Evolutionary conservation across 2,888 invertebrate genomes (phyloP).

Genomic region (Furcula furcula): DNA sequence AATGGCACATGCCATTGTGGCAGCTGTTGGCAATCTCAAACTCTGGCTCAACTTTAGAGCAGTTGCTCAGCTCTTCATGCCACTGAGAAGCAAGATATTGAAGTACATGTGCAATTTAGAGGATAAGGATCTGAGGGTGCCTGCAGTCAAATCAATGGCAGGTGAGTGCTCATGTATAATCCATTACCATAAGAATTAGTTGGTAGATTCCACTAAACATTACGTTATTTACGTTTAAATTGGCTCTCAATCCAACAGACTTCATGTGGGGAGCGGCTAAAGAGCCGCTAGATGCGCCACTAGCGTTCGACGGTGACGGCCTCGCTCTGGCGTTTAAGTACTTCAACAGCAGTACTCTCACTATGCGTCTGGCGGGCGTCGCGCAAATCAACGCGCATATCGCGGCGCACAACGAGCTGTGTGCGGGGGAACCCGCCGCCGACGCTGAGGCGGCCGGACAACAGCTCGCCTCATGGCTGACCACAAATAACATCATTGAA

Average conservation of each 20-base stretch:
- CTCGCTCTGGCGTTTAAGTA: slow-evolving; percentile 97
- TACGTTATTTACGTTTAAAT: neutral
- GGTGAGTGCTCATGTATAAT: too few relatives aligned
- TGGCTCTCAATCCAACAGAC: slow-evolving; percentile 78
- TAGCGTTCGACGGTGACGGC: slow-evolving; percentile 94
- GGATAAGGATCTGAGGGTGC: slow-evolving; percentile 94
- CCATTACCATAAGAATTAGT: too few relatives aligned
- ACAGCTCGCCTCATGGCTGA: slow-evolving; percentile 93
- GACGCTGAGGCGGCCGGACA: slow-evolving; percentile 93
- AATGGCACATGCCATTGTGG: slow-evolving; percentile 95
- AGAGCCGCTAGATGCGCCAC: slow-evolving; percentile 92
- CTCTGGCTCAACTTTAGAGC: slow-evolving; percentile 96
- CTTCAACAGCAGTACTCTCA: slow-evolving; percentile 96
- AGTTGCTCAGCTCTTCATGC: slow-evolving; percentile 93
- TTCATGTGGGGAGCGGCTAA: slow-evolving; percentile 98
- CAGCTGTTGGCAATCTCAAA: slow-evolving; percentile 95
- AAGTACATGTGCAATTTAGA: slow-evolving; percentile 96
- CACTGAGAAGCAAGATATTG: slow-evolving; percentile 92
- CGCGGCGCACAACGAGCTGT: slow-evolving; percentile 94
- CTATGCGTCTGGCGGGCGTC: slow-evolving; percentile 96
- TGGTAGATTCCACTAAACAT: neutral
- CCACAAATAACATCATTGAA: slow-evolving; percentile 93
- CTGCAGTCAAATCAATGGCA: slow-evolving; percentile 95
- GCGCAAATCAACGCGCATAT: slow-evolving; percentile 97
- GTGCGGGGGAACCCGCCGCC: slow-evolving; percentile 92